Base-by-base conservation (phyloP, 1,140 invertebrate species). In the Hypothenemus hampei region DNA sequence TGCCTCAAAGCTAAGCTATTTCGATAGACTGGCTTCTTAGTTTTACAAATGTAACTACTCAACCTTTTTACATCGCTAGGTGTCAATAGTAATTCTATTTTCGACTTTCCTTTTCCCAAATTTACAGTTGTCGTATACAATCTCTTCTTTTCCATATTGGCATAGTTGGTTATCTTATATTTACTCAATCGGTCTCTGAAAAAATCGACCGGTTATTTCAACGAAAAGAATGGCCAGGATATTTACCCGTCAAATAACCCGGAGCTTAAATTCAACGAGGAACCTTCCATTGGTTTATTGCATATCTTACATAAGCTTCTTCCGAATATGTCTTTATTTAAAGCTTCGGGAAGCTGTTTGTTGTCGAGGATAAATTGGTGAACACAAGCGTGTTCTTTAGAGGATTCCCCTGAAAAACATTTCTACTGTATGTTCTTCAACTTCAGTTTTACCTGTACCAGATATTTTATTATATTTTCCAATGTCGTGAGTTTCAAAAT, bases 401-500 rank as follows among this genome's bases (percentile, higher is more conserved):
- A 10, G 13, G 15, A 0, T n/a, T 46, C 31, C 4, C 43, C 41
- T 55, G 24, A 22, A 37, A 49, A 23, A 19, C 4, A n/a, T n/a
- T n/a, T n/a, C 5, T 11, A 29, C 5, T 11, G 11, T 6, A 29
- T 11, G 24, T 29, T 11, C 24, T 6, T 29, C 24, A 6, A 29
- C 24, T 29, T 11, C 11, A 37, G 13, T 8, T 37, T 11, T 3
- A 13, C 35, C 13, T 46, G n/a, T n/a, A 40, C 41, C 31, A 15
- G 21, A 29, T 3, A 45, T 46, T 37, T 39, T 24, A 11, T 11
- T 10, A 36, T 29, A 11, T 39, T 58, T 40, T n/a, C 37, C 54
- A 8, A 58, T 49, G 37, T 51, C 22, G 21, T 61, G 60, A 6
- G 60, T 61, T 40, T 61, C 60, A 48, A 61, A 61, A 39, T 56